Base-by-base conservation (phyloP, 2,888 invertebrate species). In the Ophraella communa region DNA sequence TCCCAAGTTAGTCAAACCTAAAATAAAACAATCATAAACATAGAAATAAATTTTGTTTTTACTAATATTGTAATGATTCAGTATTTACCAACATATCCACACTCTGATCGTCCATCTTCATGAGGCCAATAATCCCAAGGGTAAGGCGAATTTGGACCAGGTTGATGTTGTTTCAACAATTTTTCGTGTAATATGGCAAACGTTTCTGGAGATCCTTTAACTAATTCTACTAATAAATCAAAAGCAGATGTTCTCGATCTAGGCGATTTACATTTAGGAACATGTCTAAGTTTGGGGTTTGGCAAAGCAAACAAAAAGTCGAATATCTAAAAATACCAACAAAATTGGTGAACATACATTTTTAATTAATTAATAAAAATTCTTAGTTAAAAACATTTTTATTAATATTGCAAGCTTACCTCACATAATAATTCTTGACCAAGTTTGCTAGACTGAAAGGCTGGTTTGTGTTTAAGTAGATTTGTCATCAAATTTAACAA, bases 111-210 rank as follows among this genome's bases (percentile, higher is more conserved):
- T 0, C 95, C 95, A 80, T 96, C 97, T 78, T 97, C 97, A 66
- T 95, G 93, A 2, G 97, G 97, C 97, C 97, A 97, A 83, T 96
- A 96, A 82, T 97, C 97, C 96, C 96, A 97, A 0, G 95, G 94
- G 83, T 96, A 96, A 0, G 93, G 90, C 1, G 91, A 89, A 77
- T 92, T 91, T 0, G 92, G 90, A 4, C 91, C 88, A 17, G 94
- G 93, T 72, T 91, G 91, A 79, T 97, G 96, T 76, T 97, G 96
- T 3, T 89, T 87, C 80, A 96, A 84, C 39, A 97, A 85, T 74
- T 92, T 93, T 54, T 89, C 87, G 75, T 95, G 94, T 27, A 97
- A 84, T 69, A 93, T 87, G 75, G 89, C 88, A 79, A 95, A 96
- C 83, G 96, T 97, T 62, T 91, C 91, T 0, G 93, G 90, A 7